Conservation (phyloP, 2,888 invertebrate species). For the Opisthograptis luteolata region DNA sequence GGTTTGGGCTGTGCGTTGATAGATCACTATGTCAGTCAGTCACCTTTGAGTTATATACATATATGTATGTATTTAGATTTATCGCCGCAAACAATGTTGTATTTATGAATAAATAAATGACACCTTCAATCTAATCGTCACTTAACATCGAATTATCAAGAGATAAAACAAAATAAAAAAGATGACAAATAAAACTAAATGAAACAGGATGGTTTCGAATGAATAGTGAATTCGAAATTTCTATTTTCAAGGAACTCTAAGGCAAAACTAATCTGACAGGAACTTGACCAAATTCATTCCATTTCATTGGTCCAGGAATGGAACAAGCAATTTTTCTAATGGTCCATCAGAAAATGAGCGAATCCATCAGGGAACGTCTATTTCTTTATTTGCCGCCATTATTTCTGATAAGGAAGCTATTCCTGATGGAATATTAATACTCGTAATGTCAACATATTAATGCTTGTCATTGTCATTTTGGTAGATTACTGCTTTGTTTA, state of each 20-base stretch:
- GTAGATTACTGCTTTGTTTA: too few species aligned
- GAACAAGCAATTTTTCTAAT: constrained; percentile 76
- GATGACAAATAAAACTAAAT: not conserved
- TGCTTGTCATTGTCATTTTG: not conserved
- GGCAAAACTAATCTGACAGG: constrained; percentile 8
- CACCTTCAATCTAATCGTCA: too few species aligned
- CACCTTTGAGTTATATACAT: too few species aligned
- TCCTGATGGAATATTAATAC: constrained; percentile 14
- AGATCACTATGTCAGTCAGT: too few species aligned
- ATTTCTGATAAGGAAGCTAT: constrained; percentile 14
- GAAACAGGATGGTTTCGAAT: too few species aligned
- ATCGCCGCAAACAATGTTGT: too few species aligned
- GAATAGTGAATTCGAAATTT: too few species aligned
- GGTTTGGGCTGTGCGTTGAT: too few species aligned
- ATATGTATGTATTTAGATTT: too few species aligned
- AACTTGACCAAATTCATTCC: constrained; percentile 33
- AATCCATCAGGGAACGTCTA: constrained; percentile 29
- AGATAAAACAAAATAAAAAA: not conserved
- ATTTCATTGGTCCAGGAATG: constrained; percentile 51
- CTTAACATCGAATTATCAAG: too few species aligned
- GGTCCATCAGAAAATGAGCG: constrained; percentile 48
- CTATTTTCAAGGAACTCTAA: not conserved
- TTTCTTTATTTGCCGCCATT: constrained; percentile 25
- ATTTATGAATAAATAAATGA: too few species aligned
- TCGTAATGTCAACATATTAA: not conserved